These are phyloP conservation scores for Gambusia affinis DNA, from an alignment of 2,113 vertebrate genomes.

Conservation along the genomic window DNA sequence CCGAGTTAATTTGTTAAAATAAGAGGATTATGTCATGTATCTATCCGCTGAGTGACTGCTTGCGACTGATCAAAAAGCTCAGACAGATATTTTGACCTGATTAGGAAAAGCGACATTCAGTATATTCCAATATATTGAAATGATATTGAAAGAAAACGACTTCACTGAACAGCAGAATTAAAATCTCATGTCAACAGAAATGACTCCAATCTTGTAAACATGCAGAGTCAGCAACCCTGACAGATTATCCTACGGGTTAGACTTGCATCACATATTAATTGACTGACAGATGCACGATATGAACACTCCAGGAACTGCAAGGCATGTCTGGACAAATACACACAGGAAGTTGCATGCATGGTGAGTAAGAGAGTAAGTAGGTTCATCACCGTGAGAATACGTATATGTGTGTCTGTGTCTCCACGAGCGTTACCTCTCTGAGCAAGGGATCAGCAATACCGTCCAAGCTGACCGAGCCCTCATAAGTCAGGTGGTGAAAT, in stretches of 20 bases:
- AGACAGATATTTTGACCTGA: constrained; percentile 61
- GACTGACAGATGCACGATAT: constrained; percentile 59
- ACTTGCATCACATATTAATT: constrained; percentile 60
- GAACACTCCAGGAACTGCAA: constrained; percentile 42
- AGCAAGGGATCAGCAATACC: constrained; percentile 89
- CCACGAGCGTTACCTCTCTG: constrained; percentile 87
- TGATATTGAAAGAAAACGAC: constrained; percentile 17
- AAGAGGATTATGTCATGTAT: constrained; percentile 55
- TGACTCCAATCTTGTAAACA: constrained; percentile 30
- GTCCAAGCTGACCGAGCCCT: constrained; percentile 93
- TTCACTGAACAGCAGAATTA: constrained; percentile 24
- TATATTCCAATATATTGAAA: constrained; percentile 8
- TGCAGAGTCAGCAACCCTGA: constrained; percentile 56
- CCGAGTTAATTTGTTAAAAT: constrained; percentile 72
- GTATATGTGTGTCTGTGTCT: background rate
- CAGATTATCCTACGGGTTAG: constrained; percentile 42
- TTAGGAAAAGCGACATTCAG: constrained; percentile 1
- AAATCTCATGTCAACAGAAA: constrained; percentile 28
- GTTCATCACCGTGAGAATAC: constrained; percentile 38
- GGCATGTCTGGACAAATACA: constrained; percentile 52
- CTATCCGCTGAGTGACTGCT: constrained; percentile 59
- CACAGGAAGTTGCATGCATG: constrained; percentile 48
- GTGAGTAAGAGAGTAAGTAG: constrained; percentile 7
- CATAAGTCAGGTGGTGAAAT: constrained; percentile 96
- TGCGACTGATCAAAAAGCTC: constrained; percentile 59